Base-by-base conservation (phyloP, 2,113 vertebrate genomes). In the Prunella fulvescens region DNA sequence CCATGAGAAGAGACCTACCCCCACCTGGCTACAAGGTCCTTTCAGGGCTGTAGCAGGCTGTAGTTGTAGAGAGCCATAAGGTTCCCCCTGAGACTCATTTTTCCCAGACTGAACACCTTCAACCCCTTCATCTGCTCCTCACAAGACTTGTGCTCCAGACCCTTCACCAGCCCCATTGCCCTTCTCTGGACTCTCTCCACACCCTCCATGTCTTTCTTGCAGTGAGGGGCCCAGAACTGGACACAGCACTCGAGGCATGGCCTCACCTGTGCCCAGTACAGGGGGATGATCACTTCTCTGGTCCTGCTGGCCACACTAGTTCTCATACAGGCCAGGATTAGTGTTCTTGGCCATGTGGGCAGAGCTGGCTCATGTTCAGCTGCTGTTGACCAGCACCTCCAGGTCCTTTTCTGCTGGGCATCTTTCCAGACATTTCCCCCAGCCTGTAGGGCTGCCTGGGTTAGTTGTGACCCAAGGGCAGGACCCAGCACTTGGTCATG, bases 1-100 rank as follows among this genome's bases (percentile, higher is more conserved):
- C 12, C 9, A 4, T 31, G 33, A 74, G 35, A 44, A 8, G 23
- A 42, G 48, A 51, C 19, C 0, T 0, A 56, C 2, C 5, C 25
- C 15, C 19, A 25, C 5, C 9, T 3, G 3, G 3, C 31, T 56
- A 13, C 16, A 44, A 29, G 9, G 9, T 56, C 40, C 16, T 74
- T 42, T 67, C 48, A 69, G 76, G 42, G 18, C 3, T 50, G 35
- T 13, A 14, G 20, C 5, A 12, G 26, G 10, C 3, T 40, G 29
- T 25, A 39, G 11, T 1, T 48, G 26, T 25, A 31, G 82, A 56
- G 26, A 44, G 11, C 7, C 3, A 8, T 53, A 44, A 44, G 31
- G 24, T n/a, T 15, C 14, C 18, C 14, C 12, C 7, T 19, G 19
- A 69, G 35, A 42, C 23, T 56, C 35, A 39, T 47, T 42, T 61